Evolutionary conservation across 2,888 invertebrate species (phyloP).

Genomic region (Eupithecia insigniata): DNA sequence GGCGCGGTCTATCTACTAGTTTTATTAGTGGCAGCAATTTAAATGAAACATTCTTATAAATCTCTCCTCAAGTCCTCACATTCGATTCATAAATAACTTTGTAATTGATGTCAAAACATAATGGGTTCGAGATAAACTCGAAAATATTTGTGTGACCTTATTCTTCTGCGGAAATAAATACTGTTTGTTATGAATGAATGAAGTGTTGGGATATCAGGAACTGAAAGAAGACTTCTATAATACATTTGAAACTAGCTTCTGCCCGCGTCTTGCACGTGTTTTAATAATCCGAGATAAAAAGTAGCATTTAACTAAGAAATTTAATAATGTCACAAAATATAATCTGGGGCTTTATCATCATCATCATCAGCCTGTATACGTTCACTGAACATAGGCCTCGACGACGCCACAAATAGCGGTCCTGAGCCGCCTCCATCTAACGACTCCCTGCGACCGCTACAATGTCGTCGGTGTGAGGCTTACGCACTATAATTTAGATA

Average conservation of each 20-base stretch:
- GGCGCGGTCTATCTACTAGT: too few species aligned
- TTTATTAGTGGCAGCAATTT: neutral
- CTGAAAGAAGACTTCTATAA: neutral
- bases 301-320: too few species aligned
- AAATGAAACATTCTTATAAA: neutral
- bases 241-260: neutral
- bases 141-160: slow-evolving; percentile 35
- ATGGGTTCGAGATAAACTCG: slow-evolving; percentile 25
- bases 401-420: too few species aligned
- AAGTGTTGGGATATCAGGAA: neutral
- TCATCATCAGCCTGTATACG: too few species aligned
- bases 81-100: slow-evolving; percentile 26
- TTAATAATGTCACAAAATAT: too few species aligned
- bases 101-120: slow-evolving; percentile 28
- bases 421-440: too few species aligned
- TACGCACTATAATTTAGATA: too few species aligned
- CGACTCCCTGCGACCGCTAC: too few species aligned
- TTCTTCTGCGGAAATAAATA: slow-evolving; percentile 22
- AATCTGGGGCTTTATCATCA: too few species aligned
- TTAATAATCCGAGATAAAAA: too few species aligned
- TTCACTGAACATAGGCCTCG: too few species aligned
- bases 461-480: too few species aligned
- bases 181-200: neutral
- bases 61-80: neutral
- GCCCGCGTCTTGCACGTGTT: neutral